Evolutionary conservation across 2,113 vertebrate genomes (phyloP).

Genomic region (Lophura nycthemera): DNA sequence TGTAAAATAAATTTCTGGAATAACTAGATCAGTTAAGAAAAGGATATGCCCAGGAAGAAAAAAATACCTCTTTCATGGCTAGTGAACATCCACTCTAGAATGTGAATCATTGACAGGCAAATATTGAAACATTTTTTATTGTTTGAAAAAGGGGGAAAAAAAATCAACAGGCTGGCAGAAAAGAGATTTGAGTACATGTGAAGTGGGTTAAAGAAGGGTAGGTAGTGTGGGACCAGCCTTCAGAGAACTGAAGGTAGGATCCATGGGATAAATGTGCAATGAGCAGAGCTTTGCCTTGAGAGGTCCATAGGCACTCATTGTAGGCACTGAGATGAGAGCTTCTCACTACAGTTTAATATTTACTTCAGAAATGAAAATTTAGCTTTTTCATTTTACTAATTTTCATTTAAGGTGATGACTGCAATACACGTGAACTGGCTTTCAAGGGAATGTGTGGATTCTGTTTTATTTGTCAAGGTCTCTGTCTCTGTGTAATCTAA

Average conservation of each 20-base stretch:
- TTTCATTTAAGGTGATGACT: conserved; percentile 19
- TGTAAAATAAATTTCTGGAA: background rate
- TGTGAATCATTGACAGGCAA: background rate
- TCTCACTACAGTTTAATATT: background rate
- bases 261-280: accelerated
- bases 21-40: background rate
- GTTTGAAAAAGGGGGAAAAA: background rate
- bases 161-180: background rate
- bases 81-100: background rate
- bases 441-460: background rate
- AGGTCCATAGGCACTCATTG: background rate
- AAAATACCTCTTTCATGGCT: background rate
- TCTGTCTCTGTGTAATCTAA: conserved; percentile 51
- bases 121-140: background rate
- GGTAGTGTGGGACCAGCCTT: background rate
- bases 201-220: background rate
- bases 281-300: background rate
- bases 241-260: background rate
- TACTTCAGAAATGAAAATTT: conserved; percentile 14
- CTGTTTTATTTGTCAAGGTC: conserved; percentile 43
- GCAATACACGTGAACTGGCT: background rate
- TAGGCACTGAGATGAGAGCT: background rate
- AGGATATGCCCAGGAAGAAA: background rate
- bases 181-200: background rate
- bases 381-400: background rate